Evolutionary conservation across 2,888 invertebrate genomes (phyloP).

Genomic region (Sarcophaga rosellei): DNA sequence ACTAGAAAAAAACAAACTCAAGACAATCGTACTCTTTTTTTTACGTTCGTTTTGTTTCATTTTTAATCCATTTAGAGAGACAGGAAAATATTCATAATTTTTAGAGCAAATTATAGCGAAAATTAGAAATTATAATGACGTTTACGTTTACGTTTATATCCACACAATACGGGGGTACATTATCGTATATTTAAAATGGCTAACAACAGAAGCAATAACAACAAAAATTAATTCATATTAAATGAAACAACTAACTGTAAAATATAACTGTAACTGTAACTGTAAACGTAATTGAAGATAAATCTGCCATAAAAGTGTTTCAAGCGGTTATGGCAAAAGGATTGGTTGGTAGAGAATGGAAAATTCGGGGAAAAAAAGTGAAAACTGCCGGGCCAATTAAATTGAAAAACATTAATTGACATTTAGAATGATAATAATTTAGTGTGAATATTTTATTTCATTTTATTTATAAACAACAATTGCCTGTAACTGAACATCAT

Average conservation of each 20-base stretch:
- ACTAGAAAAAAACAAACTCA: constrained; percentile 30
- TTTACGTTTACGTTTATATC: constrained; percentile 11
- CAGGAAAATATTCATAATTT: constrained; percentile 73
- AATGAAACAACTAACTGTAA: background rate
- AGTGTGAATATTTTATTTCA: constrained; percentile 40
- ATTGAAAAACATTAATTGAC: constrained; percentile 65
- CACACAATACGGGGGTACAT: too few relatives aligned
- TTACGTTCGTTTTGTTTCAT: background rate
- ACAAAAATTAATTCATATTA: constrained; percentile 14
- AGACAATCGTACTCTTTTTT: background rate
- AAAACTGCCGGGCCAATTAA: constrained; percentile 8
- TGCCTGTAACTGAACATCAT: background rate
- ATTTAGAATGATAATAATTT: constrained; percentile 66
- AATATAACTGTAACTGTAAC: too few relatives aligned
- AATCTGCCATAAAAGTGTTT: constrained; percentile 32
- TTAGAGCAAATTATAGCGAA: constrained; percentile 64
- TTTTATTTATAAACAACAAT: background rate
- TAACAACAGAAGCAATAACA: too few relatives aligned
- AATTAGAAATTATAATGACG: constrained; percentile 64
- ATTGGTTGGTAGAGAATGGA: too few relatives aligned
- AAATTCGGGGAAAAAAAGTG: background rate
- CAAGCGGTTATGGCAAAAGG: too few relatives aligned
- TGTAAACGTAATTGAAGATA: background rate
- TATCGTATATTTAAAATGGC: too few relatives aligned
- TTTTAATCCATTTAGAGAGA: constrained; percentile 34